A percentile compares a stretch with the other conserved stretches of the same genome.
phyloP scores from a whole-genome alignment of 1,140 invertebrate genomes.

The Wiebesia pumilae region DNA sequence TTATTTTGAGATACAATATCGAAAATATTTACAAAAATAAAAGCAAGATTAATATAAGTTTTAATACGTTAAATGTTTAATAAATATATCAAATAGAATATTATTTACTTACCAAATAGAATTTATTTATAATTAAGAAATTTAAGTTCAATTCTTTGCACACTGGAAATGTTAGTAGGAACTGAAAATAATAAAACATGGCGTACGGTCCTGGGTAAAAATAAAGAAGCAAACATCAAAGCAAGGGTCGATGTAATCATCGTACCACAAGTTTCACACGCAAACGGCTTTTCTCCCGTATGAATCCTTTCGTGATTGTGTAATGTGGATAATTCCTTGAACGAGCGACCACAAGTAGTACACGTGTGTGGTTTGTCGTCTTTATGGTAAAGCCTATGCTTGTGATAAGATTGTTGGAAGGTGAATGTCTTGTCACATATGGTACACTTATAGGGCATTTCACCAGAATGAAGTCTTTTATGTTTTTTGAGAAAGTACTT shows the following conservation, averaged over 20 bases:
- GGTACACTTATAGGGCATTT: conserved; percentile 90
- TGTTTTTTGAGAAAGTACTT: conserved; percentile 94
- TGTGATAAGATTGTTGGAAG: conserved; percentile 93
- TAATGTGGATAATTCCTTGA: conserved; percentile 91
- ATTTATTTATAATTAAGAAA: conserved; percentile 8
- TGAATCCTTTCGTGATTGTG: conserved; percentile 92
- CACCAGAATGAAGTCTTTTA: conserved; percentile 88
- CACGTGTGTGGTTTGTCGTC: conserved; percentile 90
- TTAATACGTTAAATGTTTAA: background rate
- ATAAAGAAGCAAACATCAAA: conserved; percentile 34
- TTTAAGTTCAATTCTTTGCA: conserved; percentile 15
- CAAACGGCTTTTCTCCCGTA: conserved; percentile 93
- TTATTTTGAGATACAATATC: no score
- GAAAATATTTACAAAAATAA: background rate
- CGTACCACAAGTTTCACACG: conserved; percentile 91
- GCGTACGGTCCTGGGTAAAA: background rate
- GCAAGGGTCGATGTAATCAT: conserved; percentile 48
- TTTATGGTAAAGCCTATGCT: conserved; percentile 89
- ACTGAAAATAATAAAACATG: background rate
- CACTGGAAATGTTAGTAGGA: conserved; percentile 27
- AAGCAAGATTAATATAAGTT: background rate
- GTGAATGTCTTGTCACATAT: conserved; percentile 92
- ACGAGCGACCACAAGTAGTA: conserved; percentile 85
- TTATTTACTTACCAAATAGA: background rate
- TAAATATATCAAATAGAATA: background rate